These are phyloP conservation scores for Agrotis segetum DNA, from an alignment of 2,888 invertebrate species.

Conservation along the genomic window DNA sequence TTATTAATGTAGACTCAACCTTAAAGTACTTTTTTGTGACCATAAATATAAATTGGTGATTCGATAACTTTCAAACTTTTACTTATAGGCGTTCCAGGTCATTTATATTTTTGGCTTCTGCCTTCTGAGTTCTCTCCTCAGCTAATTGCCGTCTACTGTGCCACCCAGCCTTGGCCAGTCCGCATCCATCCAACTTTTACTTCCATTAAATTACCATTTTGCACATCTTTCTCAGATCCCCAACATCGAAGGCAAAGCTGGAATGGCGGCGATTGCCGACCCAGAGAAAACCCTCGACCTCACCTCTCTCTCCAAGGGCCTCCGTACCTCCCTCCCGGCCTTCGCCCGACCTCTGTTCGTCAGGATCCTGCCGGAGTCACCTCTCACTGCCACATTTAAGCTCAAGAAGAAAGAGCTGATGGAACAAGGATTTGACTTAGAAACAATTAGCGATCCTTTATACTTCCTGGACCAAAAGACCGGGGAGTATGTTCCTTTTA, in stretches of 20 bases:
- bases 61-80: too few relatives aligned
- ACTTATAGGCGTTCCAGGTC: too few relatives aligned
- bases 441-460: slow-evolving; percentile 92
- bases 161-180: too few relatives aligned
- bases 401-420: slow-evolving; percentile 97
- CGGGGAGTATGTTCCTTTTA: slow-evolving; percentile 86
- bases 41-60: too few relatives aligned
- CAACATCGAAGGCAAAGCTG: slow-evolving; percentile 96
- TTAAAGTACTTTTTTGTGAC: background rate
- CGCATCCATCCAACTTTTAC: too few relatives aligned
- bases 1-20: background rate
- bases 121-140: too few relatives aligned
- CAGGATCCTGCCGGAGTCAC: slow-evolving; percentile 94
- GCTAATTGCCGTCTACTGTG: too few relatives aligned
- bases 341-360: slow-evolving; percentile 97
- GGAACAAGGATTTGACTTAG: slow-evolving; percentile 94
- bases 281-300: slow-evolving; percentile 92
- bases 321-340: slow-evolving; percentile 92
- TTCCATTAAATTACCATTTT: too few relatives aligned
- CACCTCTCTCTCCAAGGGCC: slow-evolving; percentile 79
- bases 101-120: too few relatives aligned
- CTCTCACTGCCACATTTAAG: slow-evolving; percentile 97
- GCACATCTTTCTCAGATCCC: slow-evolving; percentile 91
- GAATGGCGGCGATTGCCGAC: slow-evolving; percentile 98
- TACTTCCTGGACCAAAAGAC: slow-evolving; percentile 91